Percentiles rank a stretch among this genome's conserved stretches.
These are phyloP conservation scores for Bombus balteatus DNA, from an alignment of 1,140 invertebrate genomes.

Conservation along the genomic window DNA sequence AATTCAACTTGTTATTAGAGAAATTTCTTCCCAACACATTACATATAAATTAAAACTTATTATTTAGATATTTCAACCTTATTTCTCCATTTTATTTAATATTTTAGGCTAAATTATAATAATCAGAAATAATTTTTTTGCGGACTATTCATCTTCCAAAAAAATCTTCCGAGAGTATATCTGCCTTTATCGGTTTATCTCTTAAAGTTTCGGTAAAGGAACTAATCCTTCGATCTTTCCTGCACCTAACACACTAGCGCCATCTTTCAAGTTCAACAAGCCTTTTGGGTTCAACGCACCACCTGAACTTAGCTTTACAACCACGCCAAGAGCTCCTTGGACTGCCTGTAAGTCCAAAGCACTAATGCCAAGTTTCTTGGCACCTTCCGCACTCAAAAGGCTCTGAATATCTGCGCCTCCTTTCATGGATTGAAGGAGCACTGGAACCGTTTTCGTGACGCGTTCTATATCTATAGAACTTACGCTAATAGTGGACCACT, in stretches of 20 bases:
- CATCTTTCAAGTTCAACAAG: not conserved
- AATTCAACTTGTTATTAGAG: not conserved
- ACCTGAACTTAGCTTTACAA: not conserved
- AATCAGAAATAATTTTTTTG: not conserved
- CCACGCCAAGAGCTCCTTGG: not conserved
- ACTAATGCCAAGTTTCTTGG: not conserved
- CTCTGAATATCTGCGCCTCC: not conserved
- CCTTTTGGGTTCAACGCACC: not conserved
- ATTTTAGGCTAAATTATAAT: too few species aligned
- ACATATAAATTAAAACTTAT: not conserved
- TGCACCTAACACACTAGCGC: not conserved
- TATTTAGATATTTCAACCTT: not conserved
- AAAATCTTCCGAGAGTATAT: not conserved
- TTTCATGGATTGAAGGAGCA: not conserved
- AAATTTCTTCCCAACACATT: not conserved
- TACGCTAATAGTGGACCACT: rapidly evolving
- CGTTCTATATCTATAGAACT: not conserved
- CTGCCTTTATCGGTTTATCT: not conserved
- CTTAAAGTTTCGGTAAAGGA: not conserved
- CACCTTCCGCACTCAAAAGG: not conserved
- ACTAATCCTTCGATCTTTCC: rapidly evolving
- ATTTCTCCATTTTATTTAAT: too few species aligned
- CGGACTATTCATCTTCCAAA: not conserved
- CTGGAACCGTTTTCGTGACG: not conserved
- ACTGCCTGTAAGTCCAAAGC: not conserved